phyloP scores from a whole-genome alignment of 2,797 vertebrate species.

The Pseudochirops corinnae region DNA sequence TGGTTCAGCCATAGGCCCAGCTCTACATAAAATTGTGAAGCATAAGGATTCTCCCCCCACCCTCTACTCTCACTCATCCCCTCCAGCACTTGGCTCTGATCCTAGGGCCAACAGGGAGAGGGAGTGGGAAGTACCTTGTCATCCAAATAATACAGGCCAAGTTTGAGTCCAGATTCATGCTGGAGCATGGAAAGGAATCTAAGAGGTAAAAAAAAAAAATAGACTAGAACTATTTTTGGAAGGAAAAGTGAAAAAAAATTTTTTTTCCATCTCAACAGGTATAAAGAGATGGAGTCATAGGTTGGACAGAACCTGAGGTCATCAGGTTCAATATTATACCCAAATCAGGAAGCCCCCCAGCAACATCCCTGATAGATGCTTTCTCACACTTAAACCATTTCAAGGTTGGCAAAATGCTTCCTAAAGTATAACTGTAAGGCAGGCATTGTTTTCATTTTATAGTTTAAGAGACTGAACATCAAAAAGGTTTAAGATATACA shows the following conservation, averaged over 20 bases:
- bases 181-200: not conserved
- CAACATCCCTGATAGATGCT: not conserved
- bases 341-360: not conserved
- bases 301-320: not conserved
- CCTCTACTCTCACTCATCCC: not conserved
- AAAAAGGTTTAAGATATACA: not conserved
- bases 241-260: not conserved
- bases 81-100: not conserved
- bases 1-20: not conserved
- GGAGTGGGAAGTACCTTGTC: not conserved
- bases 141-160: not conserved
- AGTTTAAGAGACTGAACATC: not conserved
- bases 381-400: not conserved
- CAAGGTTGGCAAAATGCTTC: not conserved
- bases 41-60: not conserved
- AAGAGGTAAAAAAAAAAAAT: not conserved
- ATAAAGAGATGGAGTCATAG: not conserved
- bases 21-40: not conserved
- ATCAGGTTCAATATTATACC: not conserved
- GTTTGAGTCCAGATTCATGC: not conserved
- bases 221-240: not conserved
- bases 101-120: not conserved
- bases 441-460: not conserved
- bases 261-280: not conserved
- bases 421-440: not conserved